Evolutionary conservation across 2,113 vertebrate genomes (phyloP).

Genomic region (Microtus richardsoni): DNA sequence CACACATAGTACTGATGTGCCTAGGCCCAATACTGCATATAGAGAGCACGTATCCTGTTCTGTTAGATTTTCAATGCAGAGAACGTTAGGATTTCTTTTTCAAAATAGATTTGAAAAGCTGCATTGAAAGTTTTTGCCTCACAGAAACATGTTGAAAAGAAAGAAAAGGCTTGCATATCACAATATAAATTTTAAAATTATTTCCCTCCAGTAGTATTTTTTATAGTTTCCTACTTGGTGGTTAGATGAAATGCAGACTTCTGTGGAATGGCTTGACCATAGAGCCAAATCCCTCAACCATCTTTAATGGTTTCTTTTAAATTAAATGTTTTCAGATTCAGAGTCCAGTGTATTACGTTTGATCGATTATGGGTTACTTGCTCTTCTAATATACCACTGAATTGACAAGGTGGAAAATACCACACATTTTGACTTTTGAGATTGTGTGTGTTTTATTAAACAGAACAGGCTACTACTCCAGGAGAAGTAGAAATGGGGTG

Average conservation of each 20-base stretch:
- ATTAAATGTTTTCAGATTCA: slow-evolving; percentile 55
- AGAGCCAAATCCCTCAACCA: slow-evolving; percentile 59
- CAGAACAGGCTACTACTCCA: slow-evolving; percentile 41
- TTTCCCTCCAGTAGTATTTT: slow-evolving; percentile 48
- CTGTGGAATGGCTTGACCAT: slow-evolving; percentile 51
- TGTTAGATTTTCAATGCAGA: slow-evolving; percentile 15
- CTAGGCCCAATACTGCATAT: background rate
- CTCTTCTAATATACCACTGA: background rate
- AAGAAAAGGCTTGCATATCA: slow-evolving; percentile 48
- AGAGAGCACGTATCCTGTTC: slow-evolving; percentile 22
- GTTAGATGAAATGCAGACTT: slow-evolving; percentile 70
- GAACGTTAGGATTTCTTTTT: slow-evolving; percentile 58
- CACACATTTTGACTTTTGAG: slow-evolving; percentile 68
- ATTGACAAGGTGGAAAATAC: slow-evolving; percentile 65
- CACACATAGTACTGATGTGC: background rate
- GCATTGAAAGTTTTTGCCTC: slow-evolving; percentile 60
- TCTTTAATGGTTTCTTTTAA: slow-evolving; percentile 73
- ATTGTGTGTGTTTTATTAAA: slow-evolving; percentile 13
- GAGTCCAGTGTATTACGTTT: slow-evolving; percentile 42
- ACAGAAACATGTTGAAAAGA: slow-evolving; percentile 64
- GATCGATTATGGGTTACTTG: slow-evolving; percentile 64
- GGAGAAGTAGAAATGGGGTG: background rate
- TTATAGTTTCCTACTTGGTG: slow-evolving; percentile 66
- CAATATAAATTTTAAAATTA: slow-evolving; percentile 33
- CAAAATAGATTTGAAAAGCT: slow-evolving; percentile 49